Conservation (phyloP, 2,113 vertebrate species). For the Girardinichthys multiradiatus region DNA sequence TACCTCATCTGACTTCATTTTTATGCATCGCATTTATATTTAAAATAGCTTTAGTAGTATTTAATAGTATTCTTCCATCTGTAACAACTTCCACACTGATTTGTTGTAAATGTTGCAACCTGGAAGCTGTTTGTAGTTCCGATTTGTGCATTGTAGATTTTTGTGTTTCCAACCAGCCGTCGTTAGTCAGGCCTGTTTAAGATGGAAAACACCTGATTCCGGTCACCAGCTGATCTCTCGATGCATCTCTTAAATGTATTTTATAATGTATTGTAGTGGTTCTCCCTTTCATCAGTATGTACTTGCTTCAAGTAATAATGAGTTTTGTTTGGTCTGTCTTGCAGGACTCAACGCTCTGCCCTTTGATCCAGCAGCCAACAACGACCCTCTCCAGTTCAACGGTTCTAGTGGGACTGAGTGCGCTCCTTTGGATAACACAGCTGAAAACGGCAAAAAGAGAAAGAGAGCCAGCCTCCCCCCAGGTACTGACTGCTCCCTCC, state of each 20-base stretch:
- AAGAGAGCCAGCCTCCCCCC: constrained; percentile 83
- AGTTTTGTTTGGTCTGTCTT: constrained; percentile 45
- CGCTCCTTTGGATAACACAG: constrained; percentile 82
- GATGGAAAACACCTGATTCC: too few relatives aligned
- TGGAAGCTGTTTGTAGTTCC: too few relatives aligned
- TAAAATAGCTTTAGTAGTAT: too few relatives aligned
- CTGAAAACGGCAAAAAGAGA: constrained; percentile 87
- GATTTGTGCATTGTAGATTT: too few relatives aligned
- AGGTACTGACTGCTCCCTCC: constrained; percentile 77
- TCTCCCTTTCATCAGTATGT: background rate
- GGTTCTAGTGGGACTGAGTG: constrained; percentile 78
- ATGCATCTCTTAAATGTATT: background rate
- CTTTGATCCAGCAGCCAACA: constrained; percentile 86
- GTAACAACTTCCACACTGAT: too few relatives aligned
- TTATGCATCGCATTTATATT: too few relatives aligned
- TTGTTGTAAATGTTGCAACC: too few relatives aligned
- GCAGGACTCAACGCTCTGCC: constrained; percentile 88
- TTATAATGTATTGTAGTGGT: background rate
- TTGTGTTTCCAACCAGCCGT: too few relatives aligned
- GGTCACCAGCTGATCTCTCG: too few relatives aligned
- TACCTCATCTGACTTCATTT: too few relatives aligned
- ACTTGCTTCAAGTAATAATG: background rate
- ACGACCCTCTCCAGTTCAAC: constrained; percentile 84
- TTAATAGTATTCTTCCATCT: too few relatives aligned
- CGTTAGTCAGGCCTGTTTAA: too few relatives aligned